phyloP scores from a whole-genome alignment of 2,113 vertebrate species.

The Rhinopomastus cyanomelas region DNA sequence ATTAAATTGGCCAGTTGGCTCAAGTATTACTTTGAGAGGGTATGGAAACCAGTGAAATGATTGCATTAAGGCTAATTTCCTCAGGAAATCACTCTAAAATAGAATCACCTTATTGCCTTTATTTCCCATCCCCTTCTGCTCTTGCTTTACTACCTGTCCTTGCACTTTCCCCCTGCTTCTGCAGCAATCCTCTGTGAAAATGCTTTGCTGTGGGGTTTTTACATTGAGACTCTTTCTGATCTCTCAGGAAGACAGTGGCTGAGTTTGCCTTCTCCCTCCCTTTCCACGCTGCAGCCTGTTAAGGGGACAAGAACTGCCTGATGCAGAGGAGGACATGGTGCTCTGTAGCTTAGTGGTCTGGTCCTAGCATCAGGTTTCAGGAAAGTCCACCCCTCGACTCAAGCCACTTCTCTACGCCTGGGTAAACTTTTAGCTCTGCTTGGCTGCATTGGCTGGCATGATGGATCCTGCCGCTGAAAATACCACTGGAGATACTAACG shows the following conservation, averaged over 20 bases:
- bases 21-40: background rate
- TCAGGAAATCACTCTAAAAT: background rate
- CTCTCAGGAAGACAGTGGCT: background rate
- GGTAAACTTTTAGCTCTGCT: background rate
- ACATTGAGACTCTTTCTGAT: background rate
- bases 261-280: background rate
- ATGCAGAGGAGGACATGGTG: background rate
- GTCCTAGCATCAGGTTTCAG: background rate
- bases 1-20: background rate
- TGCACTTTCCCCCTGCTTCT: background rate
- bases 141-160: background rate
- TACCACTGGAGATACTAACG: background rate
- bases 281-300: background rate
- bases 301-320: background rate
- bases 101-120: constrained; percentile 6
- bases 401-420: background rate
- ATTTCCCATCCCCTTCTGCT: background rate
- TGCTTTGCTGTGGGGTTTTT: background rate
- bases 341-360: background rate
- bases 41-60: background rate
- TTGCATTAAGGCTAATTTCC: constrained; percentile 17
- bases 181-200: background rate
- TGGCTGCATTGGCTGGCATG: background rate
- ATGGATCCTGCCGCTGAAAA: background rate
- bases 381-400: background rate